Percentiles rank a stretch among this genome's conserved stretches.
Conservation (phyloP, 2,888 invertebrate species). For the Sarcophaga carnaria region DNA sequence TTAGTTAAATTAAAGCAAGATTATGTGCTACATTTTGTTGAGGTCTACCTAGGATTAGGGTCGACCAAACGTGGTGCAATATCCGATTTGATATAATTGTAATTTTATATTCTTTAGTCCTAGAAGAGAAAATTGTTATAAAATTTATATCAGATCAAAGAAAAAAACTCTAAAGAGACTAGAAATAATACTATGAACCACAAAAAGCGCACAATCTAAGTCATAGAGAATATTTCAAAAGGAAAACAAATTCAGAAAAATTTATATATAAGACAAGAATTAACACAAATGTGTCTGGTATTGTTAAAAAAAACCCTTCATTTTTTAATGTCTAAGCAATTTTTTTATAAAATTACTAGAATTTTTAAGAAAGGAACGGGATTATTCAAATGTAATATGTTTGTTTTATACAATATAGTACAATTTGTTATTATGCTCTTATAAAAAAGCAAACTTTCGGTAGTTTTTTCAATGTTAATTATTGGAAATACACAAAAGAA, state of each 20-base stretch:
- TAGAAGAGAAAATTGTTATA: too few relatives aligned
- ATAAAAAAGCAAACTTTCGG: neutral
- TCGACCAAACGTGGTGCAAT: too few relatives aligned
- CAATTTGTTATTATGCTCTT: neutral
- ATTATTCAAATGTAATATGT: neutral
- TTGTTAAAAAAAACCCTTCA: neutral
- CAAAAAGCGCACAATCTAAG: too few relatives aligned
- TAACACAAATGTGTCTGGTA: slow-evolving; percentile 26
- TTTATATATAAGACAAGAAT: neutral
- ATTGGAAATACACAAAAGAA: neutral
- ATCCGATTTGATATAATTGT: too few relatives aligned
- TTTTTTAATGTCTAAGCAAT: neutral
- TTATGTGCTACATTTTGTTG: too few relatives aligned
- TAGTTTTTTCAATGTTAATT: neutral
- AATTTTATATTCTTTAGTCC: too few relatives aligned
- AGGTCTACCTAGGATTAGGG: too few relatives aligned
- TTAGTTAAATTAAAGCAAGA: too few relatives aligned
- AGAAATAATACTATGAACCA: too few relatives aligned
- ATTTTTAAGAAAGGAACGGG: neutral
- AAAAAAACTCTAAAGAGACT: too few relatives aligned
- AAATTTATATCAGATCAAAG: too few relatives aligned
- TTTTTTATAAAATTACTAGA: neutral
- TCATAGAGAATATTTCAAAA: too few relatives aligned
- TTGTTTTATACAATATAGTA: neutral
- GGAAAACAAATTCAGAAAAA: neutral